Evolutionary conservation across 2,797 vertebrate species (phyloP).

Genomic region (Dendrocincla tyrannina): DNA sequence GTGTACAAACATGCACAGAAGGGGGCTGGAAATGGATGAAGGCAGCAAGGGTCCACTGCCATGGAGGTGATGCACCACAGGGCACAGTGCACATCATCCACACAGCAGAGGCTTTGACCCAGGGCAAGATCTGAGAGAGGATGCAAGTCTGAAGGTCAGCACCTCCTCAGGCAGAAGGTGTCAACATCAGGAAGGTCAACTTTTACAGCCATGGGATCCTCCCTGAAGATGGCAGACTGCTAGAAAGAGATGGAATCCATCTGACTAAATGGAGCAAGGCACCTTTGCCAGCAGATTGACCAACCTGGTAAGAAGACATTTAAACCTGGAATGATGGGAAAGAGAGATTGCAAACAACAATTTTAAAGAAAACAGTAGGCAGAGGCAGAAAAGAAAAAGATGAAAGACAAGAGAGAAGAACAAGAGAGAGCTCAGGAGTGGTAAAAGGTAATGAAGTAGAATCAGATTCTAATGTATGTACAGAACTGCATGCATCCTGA

Average conservation of each 20-base stretch:
- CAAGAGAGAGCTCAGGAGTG: not conserved
- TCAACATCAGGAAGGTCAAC: not conserved
- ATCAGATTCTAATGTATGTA: accelerated
- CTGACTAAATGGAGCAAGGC: not conserved
- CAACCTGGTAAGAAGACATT: not conserved
- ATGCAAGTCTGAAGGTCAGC: not conserved
- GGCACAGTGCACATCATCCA: not conserved
- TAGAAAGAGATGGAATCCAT: not conserved
- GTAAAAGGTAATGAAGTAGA: not conserved
- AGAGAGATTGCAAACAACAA: accelerated
- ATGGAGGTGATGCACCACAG: not conserved
- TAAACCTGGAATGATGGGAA: not conserved
- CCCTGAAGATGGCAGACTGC: not conserved
- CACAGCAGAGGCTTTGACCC: accelerated
- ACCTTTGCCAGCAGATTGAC: not conserved
- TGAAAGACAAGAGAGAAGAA: not conserved
- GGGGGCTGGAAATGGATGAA: not conserved
- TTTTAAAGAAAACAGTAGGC: not conserved
- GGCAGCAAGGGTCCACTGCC: not conserved
- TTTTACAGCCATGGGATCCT: not conserved
- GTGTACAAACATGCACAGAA: accelerated
- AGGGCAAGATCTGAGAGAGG: not conserved
- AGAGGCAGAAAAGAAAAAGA: not conserved
- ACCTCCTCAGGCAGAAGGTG: not conserved
- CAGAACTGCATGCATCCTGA: not conserved